A percentile compares a stretch with the other conserved stretches of the same genome.
Evolutionary conservation across 2,113 vertebrate genomes (phyloP).

Genomic region (Ahaetulla prasina): DNA sequence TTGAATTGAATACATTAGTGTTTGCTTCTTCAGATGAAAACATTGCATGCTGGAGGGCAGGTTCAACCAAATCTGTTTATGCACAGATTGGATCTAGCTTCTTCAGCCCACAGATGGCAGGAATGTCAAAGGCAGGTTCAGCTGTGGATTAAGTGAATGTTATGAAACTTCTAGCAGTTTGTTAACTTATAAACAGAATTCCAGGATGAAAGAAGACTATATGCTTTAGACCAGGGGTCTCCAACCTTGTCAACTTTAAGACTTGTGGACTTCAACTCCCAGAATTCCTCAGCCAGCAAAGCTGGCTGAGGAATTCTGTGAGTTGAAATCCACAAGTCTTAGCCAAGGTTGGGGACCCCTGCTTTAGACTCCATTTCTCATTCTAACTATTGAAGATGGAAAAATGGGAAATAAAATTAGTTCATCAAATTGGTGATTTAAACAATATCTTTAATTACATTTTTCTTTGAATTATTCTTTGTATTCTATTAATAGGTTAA

Average conservation of each 20-base stretch:
- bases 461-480: background rate
- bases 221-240: background rate
- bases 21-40: background rate
- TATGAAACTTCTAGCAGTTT: background rate
- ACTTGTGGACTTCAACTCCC: too few relatives aligned
- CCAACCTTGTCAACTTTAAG: too few relatives aligned
- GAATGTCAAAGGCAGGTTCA: background rate
- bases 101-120: background rate
- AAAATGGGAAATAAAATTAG: background rate
- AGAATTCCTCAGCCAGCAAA: too few relatives aligned
- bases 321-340: too few relatives aligned
- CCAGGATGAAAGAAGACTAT: background rate
- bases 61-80: background rate
- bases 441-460: background rate
- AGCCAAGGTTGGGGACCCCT: too few relatives aligned
- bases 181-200: background rate
- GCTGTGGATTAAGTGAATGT: background rate
- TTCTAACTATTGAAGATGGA: background rate
- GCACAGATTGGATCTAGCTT: background rate
- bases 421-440: background rate
- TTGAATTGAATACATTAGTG: background rate
- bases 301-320: too few relatives aligned
- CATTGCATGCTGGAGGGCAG: background rate
- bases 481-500: background rate
- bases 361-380: background rate